Evolutionary conservation across 2,113 vertebrate genomes (phyloP).

Genomic region (Microcebus tavaratra): DNA sequence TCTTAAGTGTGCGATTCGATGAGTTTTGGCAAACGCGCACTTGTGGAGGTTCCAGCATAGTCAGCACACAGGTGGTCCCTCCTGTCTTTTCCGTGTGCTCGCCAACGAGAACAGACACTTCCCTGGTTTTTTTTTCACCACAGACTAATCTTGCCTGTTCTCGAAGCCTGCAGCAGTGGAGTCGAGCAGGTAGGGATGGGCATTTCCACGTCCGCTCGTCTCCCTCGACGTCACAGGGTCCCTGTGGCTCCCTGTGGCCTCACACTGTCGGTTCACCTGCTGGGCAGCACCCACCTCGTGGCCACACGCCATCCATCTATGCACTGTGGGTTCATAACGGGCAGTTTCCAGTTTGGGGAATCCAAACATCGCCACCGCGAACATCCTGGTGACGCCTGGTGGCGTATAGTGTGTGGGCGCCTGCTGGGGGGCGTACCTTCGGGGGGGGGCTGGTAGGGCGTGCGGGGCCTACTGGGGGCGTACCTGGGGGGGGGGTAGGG

Average conservation of each 20-base stretch:
- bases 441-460: fast-evolving
- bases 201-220: not conserved
- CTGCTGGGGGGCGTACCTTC: not conserved
- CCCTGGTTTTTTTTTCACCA: not conserved
- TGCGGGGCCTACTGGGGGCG: no score
- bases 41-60: fast-evolving
- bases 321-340: fast-evolving
- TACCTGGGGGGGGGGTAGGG: not conserved
- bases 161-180: fast-evolving
- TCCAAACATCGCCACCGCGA: fast-evolving
- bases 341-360: not conserved
- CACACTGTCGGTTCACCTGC: fast-evolving
- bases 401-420: fast-evolving
- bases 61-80: fast-evolving
- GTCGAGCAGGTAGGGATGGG: fast-evolving
- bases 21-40: not conserved
- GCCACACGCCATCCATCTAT: fast-evolving
- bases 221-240: fast-evolving
- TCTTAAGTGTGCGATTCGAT: not conserved
- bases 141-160: not conserved
- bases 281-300: fast-evolving
- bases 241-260: fast-evolving
- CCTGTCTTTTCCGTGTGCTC: fast-evolving
- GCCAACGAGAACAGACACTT: not conserved
- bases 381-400: fast-evolving